Evolutionary conservation across 2,797 vertebrate genomes (phyloP).

Genomic region (Tapirus indicus): DNA sequence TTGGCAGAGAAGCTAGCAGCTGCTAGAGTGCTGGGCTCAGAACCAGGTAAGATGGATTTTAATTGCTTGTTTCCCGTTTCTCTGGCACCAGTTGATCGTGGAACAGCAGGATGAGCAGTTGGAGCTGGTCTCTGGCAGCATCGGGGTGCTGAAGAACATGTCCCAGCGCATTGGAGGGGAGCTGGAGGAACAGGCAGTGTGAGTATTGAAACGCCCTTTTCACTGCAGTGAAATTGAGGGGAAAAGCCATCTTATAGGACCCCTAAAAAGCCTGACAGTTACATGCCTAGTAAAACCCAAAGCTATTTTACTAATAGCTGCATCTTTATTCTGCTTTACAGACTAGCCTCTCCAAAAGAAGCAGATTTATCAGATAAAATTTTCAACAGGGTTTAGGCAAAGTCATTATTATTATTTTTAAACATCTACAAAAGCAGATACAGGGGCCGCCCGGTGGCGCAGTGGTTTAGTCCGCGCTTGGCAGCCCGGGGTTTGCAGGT

Average conservation of each 20-base stretch:
- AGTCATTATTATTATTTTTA: constrained; percentile 34
- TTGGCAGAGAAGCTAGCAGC: constrained; percentile 31
- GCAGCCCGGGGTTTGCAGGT: no score
- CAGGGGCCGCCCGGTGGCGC: no score
- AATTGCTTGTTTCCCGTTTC: constrained; percentile 77
- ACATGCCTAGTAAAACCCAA: not conserved
- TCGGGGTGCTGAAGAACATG: constrained; percentile 99
- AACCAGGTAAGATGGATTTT: constrained; percentile 72
- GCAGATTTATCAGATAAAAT: constrained; percentile 7
- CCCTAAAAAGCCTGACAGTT: not conserved
- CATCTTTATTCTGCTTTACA: not conserved
- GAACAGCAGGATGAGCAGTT: constrained; percentile 98
- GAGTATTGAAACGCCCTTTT: constrained; percentile 83
- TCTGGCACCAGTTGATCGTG: constrained; percentile 93
- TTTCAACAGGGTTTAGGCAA: not conserved
- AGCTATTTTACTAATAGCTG: not conserved
- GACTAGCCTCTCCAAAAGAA: not conserved
- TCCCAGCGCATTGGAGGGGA: constrained; percentile 98
- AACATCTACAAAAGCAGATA: not conserved
- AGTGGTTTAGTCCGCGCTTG: no score
- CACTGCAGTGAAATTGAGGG: fast-evolving
- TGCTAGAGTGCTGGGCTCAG: constrained; percentile 54
- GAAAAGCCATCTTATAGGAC: not conserved
- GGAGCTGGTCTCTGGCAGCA: constrained; percentile 98
- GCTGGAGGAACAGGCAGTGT: constrained; percentile 98